These are phyloP conservation scores for Gortyna flavago DNA, from an alignment of 2,888 invertebrate genomes.

Conservation along the genomic window DNA sequence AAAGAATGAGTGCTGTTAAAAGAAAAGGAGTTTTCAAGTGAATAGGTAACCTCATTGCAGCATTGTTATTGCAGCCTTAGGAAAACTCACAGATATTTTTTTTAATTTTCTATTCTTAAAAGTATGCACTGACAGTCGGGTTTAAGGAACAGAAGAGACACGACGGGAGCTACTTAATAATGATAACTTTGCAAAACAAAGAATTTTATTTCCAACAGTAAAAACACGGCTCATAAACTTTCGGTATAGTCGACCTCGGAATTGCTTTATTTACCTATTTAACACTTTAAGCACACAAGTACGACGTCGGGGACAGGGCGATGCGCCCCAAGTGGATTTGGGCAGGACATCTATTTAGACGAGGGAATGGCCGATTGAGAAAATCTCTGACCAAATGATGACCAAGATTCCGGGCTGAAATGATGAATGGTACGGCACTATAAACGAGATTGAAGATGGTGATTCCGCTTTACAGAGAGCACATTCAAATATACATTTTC, in stretches of 20 bases:
- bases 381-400: too few species aligned
- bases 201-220: background rate
- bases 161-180: too few species aligned
- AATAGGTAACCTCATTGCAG: background rate
- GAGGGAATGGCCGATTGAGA: too few species aligned
- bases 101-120: background rate
- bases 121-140: background rate
- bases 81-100: background rate
- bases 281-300: background rate
- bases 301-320: too few species aligned
- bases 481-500: background rate
- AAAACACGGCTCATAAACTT: background rate
- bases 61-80: background rate
- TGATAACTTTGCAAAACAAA: background rate
- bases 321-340: too few species aligned
- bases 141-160: background rate
- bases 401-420: too few species aligned
- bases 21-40: background rate
- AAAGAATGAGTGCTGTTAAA: conserved; percentile 1
- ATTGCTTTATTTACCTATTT: background rate
- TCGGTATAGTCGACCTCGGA: background rate
- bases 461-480: background rate
- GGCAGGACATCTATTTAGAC: too few species aligned
- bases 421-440: background rate
- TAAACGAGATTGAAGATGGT: background rate